phyloP scores from a whole-genome alignment of 1,140 invertebrate genomes.

The Sycobia sp. region DNA sequence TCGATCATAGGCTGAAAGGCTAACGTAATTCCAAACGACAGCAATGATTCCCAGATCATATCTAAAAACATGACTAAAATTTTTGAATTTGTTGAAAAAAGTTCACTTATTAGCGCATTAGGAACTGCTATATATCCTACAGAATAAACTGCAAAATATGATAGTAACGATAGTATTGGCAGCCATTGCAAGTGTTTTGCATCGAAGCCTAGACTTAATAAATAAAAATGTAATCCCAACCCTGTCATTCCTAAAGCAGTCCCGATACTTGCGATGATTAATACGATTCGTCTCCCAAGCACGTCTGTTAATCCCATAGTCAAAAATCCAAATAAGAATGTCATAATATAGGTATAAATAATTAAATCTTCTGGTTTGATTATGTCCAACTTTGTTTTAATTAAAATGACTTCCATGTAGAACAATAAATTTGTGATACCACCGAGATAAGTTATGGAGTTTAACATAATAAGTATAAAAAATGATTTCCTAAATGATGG shows the following conservation, averaged over 20 bases:
- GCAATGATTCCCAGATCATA: conserved; percentile 71
- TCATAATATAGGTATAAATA: conserved; percentile 70
- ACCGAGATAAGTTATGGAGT: conserved; percentile 73
- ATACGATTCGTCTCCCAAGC: conserved; percentile 69
- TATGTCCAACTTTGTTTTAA: conserved; percentile 59
- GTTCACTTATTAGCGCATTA: conserved; percentile 72
- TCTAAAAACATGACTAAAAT: conserved; percentile 70
- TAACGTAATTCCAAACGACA: conserved; percentile 66
- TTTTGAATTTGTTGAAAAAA: conserved; percentile 72
- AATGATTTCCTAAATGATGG: conserved; percentile 67
- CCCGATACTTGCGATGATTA: conserved; percentile 66
- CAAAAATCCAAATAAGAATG: conserved; percentile 65
- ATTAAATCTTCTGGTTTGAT: conserved; percentile 61
- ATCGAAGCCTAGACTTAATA: conserved; percentile 45
- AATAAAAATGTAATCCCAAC: conserved; percentile 68
- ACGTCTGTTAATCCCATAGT: conserved; percentile 71
- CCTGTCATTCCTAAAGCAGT: conserved; percentile 58
- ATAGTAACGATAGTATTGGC: conserved; percentile 39
- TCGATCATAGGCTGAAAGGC: conserved; percentile 66
- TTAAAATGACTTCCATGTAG: conserved; percentile 74
- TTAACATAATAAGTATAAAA: conserved; percentile 67
- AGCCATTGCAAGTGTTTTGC: conserved; percentile 38
- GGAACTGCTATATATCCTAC: conserved; percentile 74
- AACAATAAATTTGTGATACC: conserved; percentile 75
- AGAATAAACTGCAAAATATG: conserved; percentile 16